Base-by-base conservation (phyloP, 1,140 invertebrate genomes). In the Macrosteles quadrilineatus region DNA sequence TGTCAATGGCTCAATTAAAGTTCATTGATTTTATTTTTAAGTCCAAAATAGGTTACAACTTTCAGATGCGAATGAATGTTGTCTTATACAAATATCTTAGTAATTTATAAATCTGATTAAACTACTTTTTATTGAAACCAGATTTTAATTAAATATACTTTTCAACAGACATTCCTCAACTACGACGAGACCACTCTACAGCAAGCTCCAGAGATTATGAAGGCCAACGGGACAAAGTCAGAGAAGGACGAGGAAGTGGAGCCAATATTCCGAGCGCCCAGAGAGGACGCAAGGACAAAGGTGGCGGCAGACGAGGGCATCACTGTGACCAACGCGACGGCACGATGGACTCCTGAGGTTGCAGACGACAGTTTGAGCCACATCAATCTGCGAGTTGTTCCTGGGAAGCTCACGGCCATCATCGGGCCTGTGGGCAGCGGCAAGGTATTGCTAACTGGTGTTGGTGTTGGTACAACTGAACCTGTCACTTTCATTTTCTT, bases 391-490 rank as follows among this genome's bases (percentile, higher is more conserved):
- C 82, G 81, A 0, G 84, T 91, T 9, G 84, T 83, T 70, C 83
- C 87, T 21, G 89, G 89, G 57, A 82, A 88, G 75, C 80, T 95
- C 25, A 81, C 92, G 50, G 90, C 90, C 4, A 83, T 96, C 1
- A 88, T 96, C 70, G 94, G 93, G 1, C 87, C 91, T 63, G 91
- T 96, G 14, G 93, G 93, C 31, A 84, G 89, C 17, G 93, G 93
- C 45, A 96, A 96, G 82, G 88, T 90, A 72, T 75, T 9, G 9
- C n/a, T 19, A 19, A 21, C 6, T n/a, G n/a, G n/a, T n/a, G n/a
- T n/a, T 40, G 17, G 36, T 6, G 6, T 40, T 40, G 6, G 36
- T 40, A 40, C 36, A 40, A n/a, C n/a, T n/a, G n/a, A n/a, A n/a
- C n/a, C n/a, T n/a, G n/a, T n/a, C n/a, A n/a, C n/a, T n/a, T n/a